Evolutionary conservation across 2,113 vertebrate genomes (phyloP).

Genomic region (Bos javanicus): DNA sequence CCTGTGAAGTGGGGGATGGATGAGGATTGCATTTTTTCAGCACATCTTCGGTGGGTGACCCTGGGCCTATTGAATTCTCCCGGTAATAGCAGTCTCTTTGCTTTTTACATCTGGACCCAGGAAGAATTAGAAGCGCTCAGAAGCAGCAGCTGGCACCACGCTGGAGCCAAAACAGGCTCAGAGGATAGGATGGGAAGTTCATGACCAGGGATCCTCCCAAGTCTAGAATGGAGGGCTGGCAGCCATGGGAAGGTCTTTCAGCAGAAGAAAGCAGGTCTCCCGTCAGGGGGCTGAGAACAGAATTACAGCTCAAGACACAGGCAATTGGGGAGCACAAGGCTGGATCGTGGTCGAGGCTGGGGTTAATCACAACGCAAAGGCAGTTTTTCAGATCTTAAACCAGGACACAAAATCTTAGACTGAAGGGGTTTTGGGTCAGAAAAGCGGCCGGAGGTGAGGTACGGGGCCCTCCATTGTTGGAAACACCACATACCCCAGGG

Average conservation of each 20-base stretch:
- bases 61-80: background rate
- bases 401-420: background rate
- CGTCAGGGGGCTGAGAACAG: background rate
- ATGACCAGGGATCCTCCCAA: background rate
- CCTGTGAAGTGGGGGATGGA: background rate
- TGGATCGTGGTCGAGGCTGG: no score
- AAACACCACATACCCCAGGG: background rate
- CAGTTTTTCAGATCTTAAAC: background rate
- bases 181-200: background rate
- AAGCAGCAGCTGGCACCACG: background rate
- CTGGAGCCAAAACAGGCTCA: background rate
- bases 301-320: background rate
- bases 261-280: background rate
- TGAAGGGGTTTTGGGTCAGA: background rate
- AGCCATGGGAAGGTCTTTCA: background rate
- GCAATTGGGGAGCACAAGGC: background rate
- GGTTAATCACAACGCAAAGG: background rate
- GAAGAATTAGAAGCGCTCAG: background rate
- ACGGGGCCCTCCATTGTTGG: background rate
- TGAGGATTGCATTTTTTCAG: background rate
- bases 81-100: background rate
- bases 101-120: background rate
- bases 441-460: accelerated
- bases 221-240: background rate
- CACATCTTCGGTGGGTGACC: background rate